These are phyloP conservation scores for Rhyacichthys aspro DNA, from an alignment of 2,797 vertebrate genomes.

Conservation along the genomic window DNA sequence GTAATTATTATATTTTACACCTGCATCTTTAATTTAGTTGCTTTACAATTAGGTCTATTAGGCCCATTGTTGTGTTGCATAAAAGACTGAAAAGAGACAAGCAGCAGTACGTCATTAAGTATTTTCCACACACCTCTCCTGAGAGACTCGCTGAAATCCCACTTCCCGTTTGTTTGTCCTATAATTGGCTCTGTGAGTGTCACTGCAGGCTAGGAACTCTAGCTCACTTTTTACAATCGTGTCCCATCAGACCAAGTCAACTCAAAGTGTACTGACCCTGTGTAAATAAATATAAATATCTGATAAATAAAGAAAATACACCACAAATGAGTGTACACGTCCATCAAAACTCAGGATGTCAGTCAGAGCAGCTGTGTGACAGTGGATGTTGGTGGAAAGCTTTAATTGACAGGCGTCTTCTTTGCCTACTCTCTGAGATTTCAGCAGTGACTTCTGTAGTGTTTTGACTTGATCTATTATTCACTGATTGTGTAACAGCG, in stretches of 20 bases:
- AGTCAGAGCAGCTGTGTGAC: slow-evolving; percentile 18
- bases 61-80: neutral
- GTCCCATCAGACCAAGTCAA: neutral
- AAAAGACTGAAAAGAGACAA: slow-evolving; percentile 9
- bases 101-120: slow-evolving; percentile 23
- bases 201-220: slow-evolving; percentile 30
- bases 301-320: neutral
- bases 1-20: no score
- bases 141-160: slow-evolving; percentile 32
- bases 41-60: neutral
- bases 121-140: slow-evolving; percentile 21
- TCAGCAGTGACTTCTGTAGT: slow-evolving; percentile 18
- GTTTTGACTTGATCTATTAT: slow-evolving; percentile 50
- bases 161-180: slow-evolving; percentile 25
- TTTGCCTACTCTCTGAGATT: slow-evolving; percentile 24
- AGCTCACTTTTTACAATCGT: slow-evolving; percentile 11
- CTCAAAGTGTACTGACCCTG: neutral
- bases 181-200: slow-evolving; percentile 53
- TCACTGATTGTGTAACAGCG: slow-evolving; percentile 40
- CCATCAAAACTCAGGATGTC: neutral
- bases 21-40: no score
- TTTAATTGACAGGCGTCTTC: slow-evolving; percentile 17
- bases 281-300: neutral
- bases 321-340: neutral
- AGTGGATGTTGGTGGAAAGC: slow-evolving; percentile 5